Evolutionary conservation across 2,797 vertebrate species (phyloP).

Genomic region (Ptychobarbus kaznakovi): DNA sequence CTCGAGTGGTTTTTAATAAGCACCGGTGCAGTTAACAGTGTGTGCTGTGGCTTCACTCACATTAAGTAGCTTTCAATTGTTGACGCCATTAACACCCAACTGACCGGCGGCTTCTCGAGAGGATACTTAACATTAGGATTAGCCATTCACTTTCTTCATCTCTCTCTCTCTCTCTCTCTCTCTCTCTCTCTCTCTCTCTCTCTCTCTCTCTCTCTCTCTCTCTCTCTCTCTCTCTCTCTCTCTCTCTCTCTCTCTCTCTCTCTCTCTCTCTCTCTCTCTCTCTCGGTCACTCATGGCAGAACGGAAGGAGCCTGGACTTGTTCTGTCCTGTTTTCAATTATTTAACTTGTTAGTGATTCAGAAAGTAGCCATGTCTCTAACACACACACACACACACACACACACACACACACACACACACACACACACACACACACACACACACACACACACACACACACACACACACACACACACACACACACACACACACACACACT

Average conservation of each 20-base stretch:
- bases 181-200: neutral
- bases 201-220: too few species aligned
- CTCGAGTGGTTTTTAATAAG: slow-evolving; percentile 77
- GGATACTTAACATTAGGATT: slow-evolving; percentile 80
- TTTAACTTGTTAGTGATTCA: slow-evolving; percentile 52
- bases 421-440: slow-evolving; percentile 10
- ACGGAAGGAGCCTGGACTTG: neutral
- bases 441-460: slow-evolving; percentile 18
- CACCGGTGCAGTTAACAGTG: slow-evolving; percentile 70
- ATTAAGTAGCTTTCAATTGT: slow-evolving; percentile 80
- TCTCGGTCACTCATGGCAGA: neutral
- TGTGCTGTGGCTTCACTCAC: slow-evolving; percentile 72
- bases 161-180: slow-evolving; percentile 1
- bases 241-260: too few species aligned
- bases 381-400: neutral
- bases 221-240: too few species aligned
- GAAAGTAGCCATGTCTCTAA: neutral
- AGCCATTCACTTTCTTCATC: slow-evolving; percentile 60
- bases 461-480: slow-evolving; percentile 17
- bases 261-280: too few species aligned
- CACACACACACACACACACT: slow-evolving; percentile 11
- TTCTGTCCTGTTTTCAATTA: slow-evolving; percentile 27
- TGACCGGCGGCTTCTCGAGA: slow-evolving; percentile 70
- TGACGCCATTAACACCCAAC: slow-evolving; percentile 77
- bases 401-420: slow-evolving; percentile 4